Percentiles rank a stretch among this genome's conserved stretches.
These are phyloP conservation scores for Aphelenchoides fujianensis DNA, from an alignment of 1,140 invertebrate species.

Conservation along the genomic window DNA sequence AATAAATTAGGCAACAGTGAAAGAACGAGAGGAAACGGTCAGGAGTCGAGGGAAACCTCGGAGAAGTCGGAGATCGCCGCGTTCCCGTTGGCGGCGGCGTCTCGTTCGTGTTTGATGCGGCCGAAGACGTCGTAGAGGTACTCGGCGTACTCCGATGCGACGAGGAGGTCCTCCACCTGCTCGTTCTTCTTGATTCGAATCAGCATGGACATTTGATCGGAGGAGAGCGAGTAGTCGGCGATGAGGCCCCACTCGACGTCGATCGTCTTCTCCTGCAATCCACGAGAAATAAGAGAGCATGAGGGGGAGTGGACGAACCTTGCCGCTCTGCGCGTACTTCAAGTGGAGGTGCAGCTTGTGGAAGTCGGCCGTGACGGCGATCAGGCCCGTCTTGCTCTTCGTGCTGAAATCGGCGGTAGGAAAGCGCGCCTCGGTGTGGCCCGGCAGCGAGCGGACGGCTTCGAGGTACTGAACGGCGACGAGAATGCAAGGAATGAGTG, in stretches of 20 bases:
- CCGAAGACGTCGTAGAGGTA: slow-evolving; percentile 47
- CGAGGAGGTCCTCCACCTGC: slow-evolving; percentile 2
- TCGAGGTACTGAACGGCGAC: slow-evolving; percentile 44
- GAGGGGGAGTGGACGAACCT: slow-evolving; percentile 25
- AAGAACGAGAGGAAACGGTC: not conserved
- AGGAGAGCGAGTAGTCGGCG: slow-evolving; percentile 26
- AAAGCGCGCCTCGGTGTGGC: slow-evolving; percentile 39
- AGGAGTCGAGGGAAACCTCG: not conserved
- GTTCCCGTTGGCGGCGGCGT: not conserved
- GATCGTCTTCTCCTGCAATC: slow-evolving; percentile 35
- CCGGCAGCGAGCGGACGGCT: slow-evolving; percentile 37
- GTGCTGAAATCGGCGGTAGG: slow-evolving; percentile 33
- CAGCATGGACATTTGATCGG: slow-evolving; percentile 32
- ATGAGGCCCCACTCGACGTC: slow-evolving; percentile 30
- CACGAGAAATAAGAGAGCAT: not conserved
- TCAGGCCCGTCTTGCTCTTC: slow-evolving; percentile 31
- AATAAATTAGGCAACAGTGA: not conserved
- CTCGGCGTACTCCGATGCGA: slow-evolving; percentile 39
- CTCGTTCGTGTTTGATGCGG: slow-evolving; percentile 35
- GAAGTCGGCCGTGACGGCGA: slow-evolving; percentile 31
- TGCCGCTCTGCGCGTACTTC: slow-evolving; percentile 31
- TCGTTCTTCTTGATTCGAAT: slow-evolving; percentile 16
- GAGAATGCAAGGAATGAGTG: slow-evolving; percentile 18
- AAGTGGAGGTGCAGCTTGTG: slow-evolving; percentile 29
- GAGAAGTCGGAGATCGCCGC: not conserved